These are phyloP conservation scores for Chrosomus eos DNA, from an alignment of 2,797 vertebrate genomes.

Conservation along the genomic window DNA sequence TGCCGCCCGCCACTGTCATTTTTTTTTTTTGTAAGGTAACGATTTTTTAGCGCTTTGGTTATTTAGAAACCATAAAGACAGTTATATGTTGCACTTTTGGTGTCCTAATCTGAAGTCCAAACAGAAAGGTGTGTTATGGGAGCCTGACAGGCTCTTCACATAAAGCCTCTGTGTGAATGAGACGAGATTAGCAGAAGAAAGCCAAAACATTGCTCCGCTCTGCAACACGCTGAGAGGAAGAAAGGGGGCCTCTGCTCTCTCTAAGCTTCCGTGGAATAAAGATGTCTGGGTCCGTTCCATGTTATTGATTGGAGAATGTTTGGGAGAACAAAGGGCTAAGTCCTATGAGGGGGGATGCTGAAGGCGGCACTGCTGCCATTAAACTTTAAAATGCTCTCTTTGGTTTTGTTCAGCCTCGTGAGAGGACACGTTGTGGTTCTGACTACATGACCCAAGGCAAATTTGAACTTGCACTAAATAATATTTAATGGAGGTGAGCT, in stretches of 20 bases:
- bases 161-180: constrained; percentile 58
- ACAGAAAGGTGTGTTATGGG: constrained; percentile 32
- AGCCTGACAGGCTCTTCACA: constrained; percentile 41
- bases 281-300: constrained; percentile 66
- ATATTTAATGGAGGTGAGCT: constrained; percentile 69
- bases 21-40: not conserved
- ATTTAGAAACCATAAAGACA: not conserved
- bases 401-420: constrained; percentile 64
- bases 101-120: constrained; percentile 32
- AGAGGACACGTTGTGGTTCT: constrained; percentile 54
- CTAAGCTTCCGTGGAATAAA: constrained; percentile 70
- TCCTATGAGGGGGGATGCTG: constrained; percentile 64
- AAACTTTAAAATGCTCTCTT: constrained; percentile 69
- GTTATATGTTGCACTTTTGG: not conserved
- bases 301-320: constrained; percentile 72
- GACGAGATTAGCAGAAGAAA: constrained; percentile 65
- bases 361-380: constrained; percentile 65
- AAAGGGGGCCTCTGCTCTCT: constrained; percentile 53
- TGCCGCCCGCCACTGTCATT: not conserved
- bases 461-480: constrained; percentile 66
- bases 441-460: constrained; percentile 64
- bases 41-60: not conserved
- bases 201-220: constrained; percentile 58
- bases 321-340: constrained; percentile 73
- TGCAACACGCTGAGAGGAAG: constrained; percentile 59